Conservation (phyloP, 2,797 vertebrate species). For the Potorous gilbertii region DNA sequence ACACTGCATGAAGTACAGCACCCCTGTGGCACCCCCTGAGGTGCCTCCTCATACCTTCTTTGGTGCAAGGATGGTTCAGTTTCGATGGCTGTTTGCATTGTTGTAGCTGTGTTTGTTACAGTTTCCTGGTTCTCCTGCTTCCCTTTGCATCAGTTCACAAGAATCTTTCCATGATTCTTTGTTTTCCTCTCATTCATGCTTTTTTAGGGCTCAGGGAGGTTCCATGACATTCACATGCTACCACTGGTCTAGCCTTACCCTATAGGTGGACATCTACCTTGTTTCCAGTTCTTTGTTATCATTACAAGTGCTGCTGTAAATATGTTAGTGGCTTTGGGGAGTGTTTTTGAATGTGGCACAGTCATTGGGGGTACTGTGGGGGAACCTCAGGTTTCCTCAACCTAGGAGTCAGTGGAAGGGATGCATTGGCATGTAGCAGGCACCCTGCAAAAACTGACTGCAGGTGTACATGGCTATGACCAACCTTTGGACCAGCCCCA, state of each 20-base stretch:
- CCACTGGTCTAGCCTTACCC: neutral
- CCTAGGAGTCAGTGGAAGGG: too few species aligned
- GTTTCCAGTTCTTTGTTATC: neutral
- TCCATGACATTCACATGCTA: neutral
- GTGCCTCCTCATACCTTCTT: too few species aligned
- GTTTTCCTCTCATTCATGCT: neutral
- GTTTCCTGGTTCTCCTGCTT: neutral
- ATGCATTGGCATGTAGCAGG: too few species aligned
- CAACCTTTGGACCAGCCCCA: too few species aligned
- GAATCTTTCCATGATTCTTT: neutral
- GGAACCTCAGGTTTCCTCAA: too few species aligned
- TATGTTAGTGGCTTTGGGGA: too few species aligned
- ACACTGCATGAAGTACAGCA: neutral
- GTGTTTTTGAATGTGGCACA: too few species aligned
- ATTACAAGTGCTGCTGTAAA: neutral
- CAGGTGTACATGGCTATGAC: too few species aligned
- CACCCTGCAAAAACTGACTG: too few species aligned
- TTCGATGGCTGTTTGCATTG: neutral
- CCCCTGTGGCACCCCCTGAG: neutral
- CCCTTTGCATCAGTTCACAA: neutral
- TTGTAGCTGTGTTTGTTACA: neutral
- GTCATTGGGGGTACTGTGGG: too few species aligned
- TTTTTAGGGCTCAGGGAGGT: neutral
- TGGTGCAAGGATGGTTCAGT: neutral
- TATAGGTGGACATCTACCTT: neutral